phyloP scores from a whole-genome alignment of 2,797 vertebrate species.

The Silurus aristotelis region DNA sequence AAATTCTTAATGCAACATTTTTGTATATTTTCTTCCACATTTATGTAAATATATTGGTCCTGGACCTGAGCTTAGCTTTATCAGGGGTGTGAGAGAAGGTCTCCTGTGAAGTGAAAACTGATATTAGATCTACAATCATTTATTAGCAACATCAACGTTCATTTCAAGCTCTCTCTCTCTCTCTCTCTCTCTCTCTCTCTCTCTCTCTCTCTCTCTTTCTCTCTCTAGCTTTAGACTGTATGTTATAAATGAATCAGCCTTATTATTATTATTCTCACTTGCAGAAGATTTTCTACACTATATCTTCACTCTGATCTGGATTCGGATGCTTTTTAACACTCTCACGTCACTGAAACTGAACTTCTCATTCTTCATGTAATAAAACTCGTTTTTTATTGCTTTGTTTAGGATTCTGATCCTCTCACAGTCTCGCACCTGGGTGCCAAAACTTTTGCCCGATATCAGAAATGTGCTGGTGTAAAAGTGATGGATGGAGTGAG shows the following conservation, averaged over 20 bases:
- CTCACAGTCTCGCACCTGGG: no score
- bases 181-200: neutral
- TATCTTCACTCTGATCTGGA: neutral
- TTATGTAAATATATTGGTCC: no score
- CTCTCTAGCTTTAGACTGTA: neutral
- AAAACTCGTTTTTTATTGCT: no score
- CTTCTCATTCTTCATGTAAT: neutral
- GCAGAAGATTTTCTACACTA: neutral
- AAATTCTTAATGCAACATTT: no score
- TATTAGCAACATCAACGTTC: no score
- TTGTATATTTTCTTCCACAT: neutral
- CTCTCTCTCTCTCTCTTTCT: neutral
- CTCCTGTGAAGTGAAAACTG: neutral
- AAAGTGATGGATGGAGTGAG: no score
- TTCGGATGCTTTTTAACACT: neutral
- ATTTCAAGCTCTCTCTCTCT: neutral
- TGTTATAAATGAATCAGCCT: neutral
- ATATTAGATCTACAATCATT: neutral
- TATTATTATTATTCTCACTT: neutral
- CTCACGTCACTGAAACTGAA: neutral
- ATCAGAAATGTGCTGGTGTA: no score
- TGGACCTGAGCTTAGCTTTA: neutral
- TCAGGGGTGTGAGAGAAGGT: neutral
- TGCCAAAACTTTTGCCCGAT: no score
- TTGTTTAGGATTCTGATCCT: no score